Evolutionary conservation across 1,140 invertebrate species (phyloP), one percentile per base, ranked within the genome.

Genomic region (Copidosoma floridanum): DNA sequence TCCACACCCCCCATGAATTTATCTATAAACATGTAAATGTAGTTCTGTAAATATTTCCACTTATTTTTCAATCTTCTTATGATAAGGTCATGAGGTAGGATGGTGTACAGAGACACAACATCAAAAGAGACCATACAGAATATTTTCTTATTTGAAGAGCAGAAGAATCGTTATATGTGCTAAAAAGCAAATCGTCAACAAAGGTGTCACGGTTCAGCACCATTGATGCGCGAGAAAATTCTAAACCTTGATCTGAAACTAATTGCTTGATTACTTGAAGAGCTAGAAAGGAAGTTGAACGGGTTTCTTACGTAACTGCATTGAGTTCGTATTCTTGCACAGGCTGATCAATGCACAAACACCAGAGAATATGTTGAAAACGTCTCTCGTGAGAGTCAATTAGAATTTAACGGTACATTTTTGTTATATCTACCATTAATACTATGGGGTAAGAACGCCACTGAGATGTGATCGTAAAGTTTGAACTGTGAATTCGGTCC

Each of bases 351-450:
- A 6, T 1, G 29, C 2, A 5, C 3, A 26, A 27, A 2, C 44
- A 35, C 56, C 56, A 57, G 5, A 57, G 14, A 10, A 57, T 40
- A 2, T 48, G n/a, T 16, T 59, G 48, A 52, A 29, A 44, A 21
- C 48, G 46, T 2, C 44, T 10, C 11, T 58, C 57, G 6, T 47
- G 46, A 2, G 29, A 11, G 50, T 58, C 57, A 21, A 54, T 21
- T 10, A 29, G 38, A 38, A 21, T 21, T 38, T 21, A 24, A 14
- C 32, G 32, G 32, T 37, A 37, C 32, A 37, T 37, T 37, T 37
- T 37, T 14, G 7, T 14, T 37, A 37, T 37, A 37, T 37, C 32
- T 37, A 14, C 32, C 32, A 14, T 10, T 7, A 37, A 37, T 7
- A 37, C 32, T 7, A 8, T 10, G 7, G 8, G 32, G 21, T n/a